Conservation (phyloP, 2,888 invertebrate genomes). For the Alitta virens region DNA sequence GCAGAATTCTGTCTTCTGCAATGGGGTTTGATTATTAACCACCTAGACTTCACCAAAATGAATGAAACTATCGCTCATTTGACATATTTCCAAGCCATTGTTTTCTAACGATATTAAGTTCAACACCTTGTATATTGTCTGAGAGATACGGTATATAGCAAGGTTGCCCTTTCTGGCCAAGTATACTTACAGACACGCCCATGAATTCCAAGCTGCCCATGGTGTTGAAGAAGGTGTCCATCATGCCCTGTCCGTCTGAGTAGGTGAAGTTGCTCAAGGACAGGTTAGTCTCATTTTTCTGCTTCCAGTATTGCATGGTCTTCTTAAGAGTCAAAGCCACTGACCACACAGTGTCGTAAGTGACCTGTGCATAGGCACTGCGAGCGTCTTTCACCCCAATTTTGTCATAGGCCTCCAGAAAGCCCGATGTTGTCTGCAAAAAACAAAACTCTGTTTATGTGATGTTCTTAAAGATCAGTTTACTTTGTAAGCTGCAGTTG, state of each 20-base stretch:
- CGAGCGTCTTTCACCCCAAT: constrained; percentile 40
- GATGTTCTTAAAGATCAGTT: too few species aligned
- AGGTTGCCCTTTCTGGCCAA: too few species aligned
- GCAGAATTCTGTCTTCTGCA: too few species aligned
- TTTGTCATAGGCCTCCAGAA: constrained; percentile 64
- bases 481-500: too few species aligned
- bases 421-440: constrained; percentile 67
- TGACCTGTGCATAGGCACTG: constrained; percentile 70
- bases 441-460: too few species aligned
- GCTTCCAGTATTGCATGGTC: constrained; percentile 47
- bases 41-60: too few species aligned
- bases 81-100: too few species aligned
- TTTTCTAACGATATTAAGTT: too few species aligned
- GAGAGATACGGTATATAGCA: too few species aligned
- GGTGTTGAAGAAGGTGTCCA: constrained; percentile 68
- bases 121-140: too few species aligned
- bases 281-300: constrained; percentile 53
- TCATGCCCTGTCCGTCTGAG: constrained; percentile 67
- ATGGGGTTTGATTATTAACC: too few species aligned
- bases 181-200: constrained; percentile 78
- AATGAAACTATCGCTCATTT: too few species aligned
- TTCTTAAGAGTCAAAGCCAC: constrained; percentile 75
- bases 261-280: constrained; percentile 71
- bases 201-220: constrained; percentile 74
- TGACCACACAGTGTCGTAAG: constrained; percentile 90